Conservation (phyloP, 2,113 vertebrate genomes). For the Ophthalmolycus amberensis region DNA sequence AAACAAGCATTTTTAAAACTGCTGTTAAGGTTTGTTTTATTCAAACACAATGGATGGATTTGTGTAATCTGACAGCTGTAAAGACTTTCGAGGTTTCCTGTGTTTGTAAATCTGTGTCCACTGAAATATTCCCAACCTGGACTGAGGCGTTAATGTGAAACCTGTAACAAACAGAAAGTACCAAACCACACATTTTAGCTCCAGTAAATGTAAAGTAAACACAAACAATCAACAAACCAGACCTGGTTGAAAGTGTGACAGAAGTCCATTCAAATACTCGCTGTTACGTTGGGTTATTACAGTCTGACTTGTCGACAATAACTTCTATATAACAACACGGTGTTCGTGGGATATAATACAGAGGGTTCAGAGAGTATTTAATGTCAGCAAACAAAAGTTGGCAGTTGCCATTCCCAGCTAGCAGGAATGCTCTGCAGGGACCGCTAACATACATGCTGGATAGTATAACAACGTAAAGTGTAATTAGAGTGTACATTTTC, state of each 20-base stretch:
- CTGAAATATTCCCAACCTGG: slow-evolving; percentile 36
- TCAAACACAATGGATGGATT: neutral
- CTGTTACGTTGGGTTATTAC: neutral
- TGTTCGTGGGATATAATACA: neutral
- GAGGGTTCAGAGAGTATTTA: neutral
- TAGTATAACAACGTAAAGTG: slow-evolving; percentile 19
- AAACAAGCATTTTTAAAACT: slow-evolving; percentile 12
- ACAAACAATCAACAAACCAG: slow-evolving; percentile 53
- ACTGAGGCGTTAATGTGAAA: slow-evolving; percentile 30
- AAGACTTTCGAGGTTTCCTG: slow-evolving; percentile 38
- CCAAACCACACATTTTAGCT: slow-evolving; percentile 60
- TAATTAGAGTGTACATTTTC: slow-evolving; percentile 6
- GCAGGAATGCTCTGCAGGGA: neutral
- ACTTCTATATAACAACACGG: neutral
- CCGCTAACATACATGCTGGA: slow-evolving; percentile 3
- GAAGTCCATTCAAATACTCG: slow-evolving; percentile 35
- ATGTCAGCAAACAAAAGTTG: neutral
- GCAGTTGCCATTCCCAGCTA: slow-evolving; percentile 22
- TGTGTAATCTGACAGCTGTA: slow-evolving; percentile 24
- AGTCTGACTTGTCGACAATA: neutral
- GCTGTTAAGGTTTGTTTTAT: neutral
- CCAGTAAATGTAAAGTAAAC: slow-evolving; percentile 66
- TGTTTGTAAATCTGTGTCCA: slow-evolving; percentile 33
- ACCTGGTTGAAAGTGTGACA: slow-evolving; percentile 52
- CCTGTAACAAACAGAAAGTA: slow-evolving; percentile 39